phyloP scores from a whole-genome alignment of 2,797 vertebrate genomes.

The Acestrorhynchus altus region DNA sequence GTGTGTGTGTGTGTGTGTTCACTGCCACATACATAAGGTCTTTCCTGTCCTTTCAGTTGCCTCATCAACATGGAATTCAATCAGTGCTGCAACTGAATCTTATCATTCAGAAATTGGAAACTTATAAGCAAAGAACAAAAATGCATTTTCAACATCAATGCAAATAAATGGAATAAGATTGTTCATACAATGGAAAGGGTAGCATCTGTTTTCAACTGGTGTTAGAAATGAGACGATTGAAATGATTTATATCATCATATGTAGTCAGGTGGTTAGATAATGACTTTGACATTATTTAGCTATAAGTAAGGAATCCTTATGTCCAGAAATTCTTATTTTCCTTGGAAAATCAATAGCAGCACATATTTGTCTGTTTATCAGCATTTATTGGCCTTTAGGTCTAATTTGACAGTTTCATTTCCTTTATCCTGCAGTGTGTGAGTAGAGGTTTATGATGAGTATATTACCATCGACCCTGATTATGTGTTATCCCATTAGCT shows the following conservation, averaged over 20 bases:
- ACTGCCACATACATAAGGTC: too few species aligned
- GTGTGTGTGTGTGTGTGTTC: too few species aligned
- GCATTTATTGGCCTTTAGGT: slow-evolving; percentile 28
- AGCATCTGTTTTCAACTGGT: too few species aligned
- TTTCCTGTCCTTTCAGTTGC: slow-evolving; percentile 2
- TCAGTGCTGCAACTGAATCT: not conserved
- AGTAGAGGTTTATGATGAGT: slow-evolving; percentile 31
- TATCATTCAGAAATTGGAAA: not conserved
- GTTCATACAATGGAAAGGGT: too few species aligned
- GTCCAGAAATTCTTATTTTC: slow-evolving; percentile 22
- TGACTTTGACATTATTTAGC: not conserved
- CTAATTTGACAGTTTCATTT: slow-evolving; percentile 2
- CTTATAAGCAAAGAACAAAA: not conserved
- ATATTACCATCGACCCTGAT: slow-evolving; percentile 30
- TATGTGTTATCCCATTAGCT: slow-evolving; percentile 14
- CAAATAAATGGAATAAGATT: too few species aligned
- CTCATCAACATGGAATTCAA: not conserved
- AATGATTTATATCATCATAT: not conserved
- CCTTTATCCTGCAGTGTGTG: not conserved
- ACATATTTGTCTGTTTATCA: slow-evolving; percentile 29
- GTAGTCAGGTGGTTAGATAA: slow-evolving; percentile 7
- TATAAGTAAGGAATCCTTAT: slow-evolving; percentile 1
- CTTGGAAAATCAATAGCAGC: slow-evolving; percentile 33
- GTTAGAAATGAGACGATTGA: not conserved
- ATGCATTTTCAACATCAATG: too few species aligned